These are phyloP conservation scores for Morphnarchus princeps DNA, from an alignment of 2,113 vertebrate genomes.

Conservation along the genomic window DNA sequence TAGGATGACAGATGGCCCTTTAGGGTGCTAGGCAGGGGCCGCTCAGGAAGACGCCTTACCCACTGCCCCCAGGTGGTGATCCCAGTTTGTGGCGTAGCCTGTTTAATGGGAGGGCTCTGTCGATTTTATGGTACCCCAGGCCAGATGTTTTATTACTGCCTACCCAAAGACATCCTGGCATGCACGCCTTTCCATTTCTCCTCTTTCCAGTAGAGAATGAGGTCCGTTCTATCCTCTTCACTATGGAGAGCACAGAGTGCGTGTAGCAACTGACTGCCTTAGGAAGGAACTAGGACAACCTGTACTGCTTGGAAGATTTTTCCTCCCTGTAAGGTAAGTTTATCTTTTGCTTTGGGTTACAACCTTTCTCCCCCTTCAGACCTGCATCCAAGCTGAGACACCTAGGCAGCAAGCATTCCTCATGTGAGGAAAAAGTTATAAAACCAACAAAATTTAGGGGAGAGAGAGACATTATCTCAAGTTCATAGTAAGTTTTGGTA, in stretches of 20 bases:
- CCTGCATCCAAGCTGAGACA: not conserved
- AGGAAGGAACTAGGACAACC: not conserved
- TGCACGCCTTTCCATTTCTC: not conserved
- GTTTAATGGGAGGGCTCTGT: not conserved
- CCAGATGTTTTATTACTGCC: not conserved
- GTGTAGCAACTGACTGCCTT: not conserved
- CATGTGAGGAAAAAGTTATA: not conserved
- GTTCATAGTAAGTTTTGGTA: not conserved
- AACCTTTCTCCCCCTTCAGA: not conserved
- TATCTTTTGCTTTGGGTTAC: not conserved
- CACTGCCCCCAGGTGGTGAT: not conserved
- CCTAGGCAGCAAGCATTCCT: not conserved
- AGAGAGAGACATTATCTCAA: not conserved
- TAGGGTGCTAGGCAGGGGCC: not conserved
- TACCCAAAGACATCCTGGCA: not conserved
- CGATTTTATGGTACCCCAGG: not conserved
- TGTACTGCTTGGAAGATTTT: not conserved
- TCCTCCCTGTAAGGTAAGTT: not conserved
- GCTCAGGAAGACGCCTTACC: not conserved
- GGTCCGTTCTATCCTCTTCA: not conserved
- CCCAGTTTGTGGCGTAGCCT: not conserved
- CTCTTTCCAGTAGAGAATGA: not conserved
- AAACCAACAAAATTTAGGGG: not conserved
- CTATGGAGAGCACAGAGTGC: not conserved
- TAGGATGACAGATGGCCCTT: not conserved